Evolutionary conservation across 2,797 vertebrate genomes (phyloP).

Genomic region (Erethizon dorsatum): DNA sequence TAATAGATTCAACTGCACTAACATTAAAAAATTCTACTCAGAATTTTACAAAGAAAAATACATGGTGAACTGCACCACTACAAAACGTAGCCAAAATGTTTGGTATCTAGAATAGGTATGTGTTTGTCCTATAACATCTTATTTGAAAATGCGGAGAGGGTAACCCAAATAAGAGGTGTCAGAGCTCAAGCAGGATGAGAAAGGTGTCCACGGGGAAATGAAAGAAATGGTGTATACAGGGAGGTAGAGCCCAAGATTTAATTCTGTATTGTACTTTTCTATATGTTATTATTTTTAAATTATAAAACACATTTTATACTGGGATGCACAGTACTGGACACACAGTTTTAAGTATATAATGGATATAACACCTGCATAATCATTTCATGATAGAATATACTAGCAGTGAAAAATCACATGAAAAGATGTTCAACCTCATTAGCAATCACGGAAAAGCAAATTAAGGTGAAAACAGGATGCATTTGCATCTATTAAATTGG

Average conservation of each 20-base stretch:
- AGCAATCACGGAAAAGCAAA: slow-evolving; percentile 56
- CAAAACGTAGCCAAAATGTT: background rate
- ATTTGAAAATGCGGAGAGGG: background rate
- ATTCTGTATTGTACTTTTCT: background rate
- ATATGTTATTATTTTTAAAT: background rate
- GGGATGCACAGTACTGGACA: background rate
- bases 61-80: background rate
- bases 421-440: slow-evolving; percentile 10
- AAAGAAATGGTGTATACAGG: background rate
- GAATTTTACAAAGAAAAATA: slow-evolving; percentile 31
- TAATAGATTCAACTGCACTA: slow-evolving; percentile 15
- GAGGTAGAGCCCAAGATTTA: background rate
- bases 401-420: background rate
- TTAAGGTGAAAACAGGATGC: background rate
- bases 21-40: background rate
- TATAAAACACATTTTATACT: background rate
- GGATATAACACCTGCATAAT: background rate
- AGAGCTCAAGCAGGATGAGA: background rate
- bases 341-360: background rate
- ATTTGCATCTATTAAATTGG: background rate
- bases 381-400: slow-evolving; percentile 18
- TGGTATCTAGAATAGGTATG: background rate
- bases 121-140: background rate
- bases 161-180: background rate
- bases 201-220: fast-evolving